A percentile compares a stretch with the other conserved stretches of the same genome.
These are phyloP conservation scores for Blomia tropicalis DNA, from an alignment of 2,888 invertebrate genomes.

Conservation along the genomic window DNA sequence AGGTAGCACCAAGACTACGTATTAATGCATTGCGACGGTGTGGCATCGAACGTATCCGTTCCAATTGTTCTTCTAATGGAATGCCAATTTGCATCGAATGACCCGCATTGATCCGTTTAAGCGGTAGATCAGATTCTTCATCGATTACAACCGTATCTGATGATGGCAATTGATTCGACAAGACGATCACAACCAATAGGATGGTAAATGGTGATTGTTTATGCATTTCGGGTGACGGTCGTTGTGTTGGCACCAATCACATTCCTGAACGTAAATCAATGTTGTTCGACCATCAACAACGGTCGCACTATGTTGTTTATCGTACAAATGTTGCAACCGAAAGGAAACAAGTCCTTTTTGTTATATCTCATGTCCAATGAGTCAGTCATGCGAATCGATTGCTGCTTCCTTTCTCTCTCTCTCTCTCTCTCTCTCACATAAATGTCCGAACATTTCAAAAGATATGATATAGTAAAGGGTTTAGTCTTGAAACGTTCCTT, in stretches of 20 bases:
- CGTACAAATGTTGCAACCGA: slow-evolving; percentile 1
- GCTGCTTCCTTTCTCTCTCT: too few relatives aligned
- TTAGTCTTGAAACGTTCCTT: too few relatives aligned
- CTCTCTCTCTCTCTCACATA: too few relatives aligned
- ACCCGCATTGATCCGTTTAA: slow-evolving; percentile 22
- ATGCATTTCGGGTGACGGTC: too few relatives aligned
- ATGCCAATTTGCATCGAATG: slow-evolving; percentile 12
- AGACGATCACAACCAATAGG: background rate
- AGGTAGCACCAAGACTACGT: slow-evolving; percentile 21
- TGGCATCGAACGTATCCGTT: slow-evolving; percentile 21
- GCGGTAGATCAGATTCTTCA: slow-evolving; percentile 20
- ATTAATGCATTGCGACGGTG: slow-evolving; percentile 21
- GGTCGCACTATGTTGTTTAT: too few relatives aligned
- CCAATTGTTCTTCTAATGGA: slow-evolving; percentile 20
- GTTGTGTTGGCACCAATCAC: too few relatives aligned
- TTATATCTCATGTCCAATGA: background rate
- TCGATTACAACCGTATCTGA: slow-evolving; percentile 1
- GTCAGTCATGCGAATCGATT: too few relatives aligned
- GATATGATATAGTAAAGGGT: too few relatives aligned
- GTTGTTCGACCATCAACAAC: too few relatives aligned
- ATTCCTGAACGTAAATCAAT: too few relatives aligned
- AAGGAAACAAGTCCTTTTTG: background rate
- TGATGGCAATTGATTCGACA: background rate
- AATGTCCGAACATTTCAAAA: too few relatives aligned
- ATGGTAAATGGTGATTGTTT: background rate